phyloP scores from a whole-genome alignment of 2,888 invertebrate species.

The Therioaphis trifolii region DNA sequence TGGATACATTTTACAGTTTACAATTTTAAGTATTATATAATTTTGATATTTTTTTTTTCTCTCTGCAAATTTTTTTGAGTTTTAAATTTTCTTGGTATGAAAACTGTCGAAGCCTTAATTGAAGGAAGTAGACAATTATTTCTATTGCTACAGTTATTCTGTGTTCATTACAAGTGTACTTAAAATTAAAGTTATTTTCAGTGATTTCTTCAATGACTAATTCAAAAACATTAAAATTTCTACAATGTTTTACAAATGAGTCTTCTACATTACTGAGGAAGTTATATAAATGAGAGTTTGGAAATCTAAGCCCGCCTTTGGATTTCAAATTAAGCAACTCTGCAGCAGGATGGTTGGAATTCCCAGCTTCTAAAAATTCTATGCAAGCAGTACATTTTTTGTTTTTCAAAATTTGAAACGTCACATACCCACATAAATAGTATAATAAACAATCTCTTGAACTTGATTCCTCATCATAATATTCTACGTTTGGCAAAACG shows the following conservation, averaged over 20 bases:
- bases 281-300: background rate
- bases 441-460: too few relatives aligned
- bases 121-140: slow-evolving; percentile 16
- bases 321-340: slow-evolving; percentile 14
- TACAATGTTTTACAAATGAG: background rate
- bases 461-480: too few relatives aligned
- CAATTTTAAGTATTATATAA: background rate
- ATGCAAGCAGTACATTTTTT: too few relatives aligned
- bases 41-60: slow-evolving; percentile 1
- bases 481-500: too few relatives aligned
- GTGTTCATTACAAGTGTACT: background rate
- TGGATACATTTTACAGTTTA: background rate
- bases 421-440: too few relatives aligned
- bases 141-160: background rate
- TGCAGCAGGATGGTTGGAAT: too few relatives aligned
- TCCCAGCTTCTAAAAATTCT: too few relatives aligned
- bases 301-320: background rate
- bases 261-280: slow-evolving; percentile 2
- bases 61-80: slow-evolving; percentile 1
- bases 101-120: slow-evolving; percentile 16
- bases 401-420: too few relatives aligned
- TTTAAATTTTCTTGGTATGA: slow-evolving; percentile 18
- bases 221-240: background rate
- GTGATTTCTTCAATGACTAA: too few relatives aligned
- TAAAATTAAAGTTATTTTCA: too few relatives aligned